Base-by-base conservation (phyloP, 2,113 vertebrate species). In the Lota lota region DNA sequence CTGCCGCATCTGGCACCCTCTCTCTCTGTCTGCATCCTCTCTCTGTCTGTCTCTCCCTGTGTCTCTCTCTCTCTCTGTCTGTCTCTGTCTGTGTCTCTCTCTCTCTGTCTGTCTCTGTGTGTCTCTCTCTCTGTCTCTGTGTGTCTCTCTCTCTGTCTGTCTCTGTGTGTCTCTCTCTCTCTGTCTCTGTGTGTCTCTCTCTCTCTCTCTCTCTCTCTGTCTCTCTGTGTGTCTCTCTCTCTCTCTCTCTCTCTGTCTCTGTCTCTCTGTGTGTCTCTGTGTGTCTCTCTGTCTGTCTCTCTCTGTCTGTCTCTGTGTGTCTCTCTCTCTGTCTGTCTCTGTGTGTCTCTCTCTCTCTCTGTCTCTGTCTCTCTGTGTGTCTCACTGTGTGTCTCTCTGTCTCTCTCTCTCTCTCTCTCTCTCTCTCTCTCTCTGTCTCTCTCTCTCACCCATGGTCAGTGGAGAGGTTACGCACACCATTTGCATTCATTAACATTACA, bases 401-500 rank as follows among this genome's bases (percentile, higher is more conserved):
- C 61, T 70, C 68, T 63, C 54, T 63, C 62, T 11, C 2, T 61
- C 18, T 17, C 47, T 19, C 53, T 66, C 68, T 47, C 60, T 63
- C 67, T 69, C 69, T 74, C 50, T 28, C 36, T 57, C 19, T 28
- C 63, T 28, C 20, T n/a, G 50, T 24, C 22, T 63, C 56, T 7
- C 22, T 18, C 50, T 72, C 61, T 21, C 64, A 77, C 50, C n/a
- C 61, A 66, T 84, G 82, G 83, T 89, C 84, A 87, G 82, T 76
- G 71, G 84, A 85, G 85, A 87, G 84, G 83, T 87, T 84, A 83
- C 81, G 74, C 83, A 85, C 87, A 82, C 88, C 76, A 90, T 91
- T 90, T 89, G 87, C 88, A 89, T 90, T 86, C 87, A 89, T 91
- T 90, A 91, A 83, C 89, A 90, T 90, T 83, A 79, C 86, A 90